These are phyloP conservation scores for Sinocyclocheilus maitianheensis DNA, from an alignment of 2,113 vertebrate species.

Conservation along the genomic window DNA sequence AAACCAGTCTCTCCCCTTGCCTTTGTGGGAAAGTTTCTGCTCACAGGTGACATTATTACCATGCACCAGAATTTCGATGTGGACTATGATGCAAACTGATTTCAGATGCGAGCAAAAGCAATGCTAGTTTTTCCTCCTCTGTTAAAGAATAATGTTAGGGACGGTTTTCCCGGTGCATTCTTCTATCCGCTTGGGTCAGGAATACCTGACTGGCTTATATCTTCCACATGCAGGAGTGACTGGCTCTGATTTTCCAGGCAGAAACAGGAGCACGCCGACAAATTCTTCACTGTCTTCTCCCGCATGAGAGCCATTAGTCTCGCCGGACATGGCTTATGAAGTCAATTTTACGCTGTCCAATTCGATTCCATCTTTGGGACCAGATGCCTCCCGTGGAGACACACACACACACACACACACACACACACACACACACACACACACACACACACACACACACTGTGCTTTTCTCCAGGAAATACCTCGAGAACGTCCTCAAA, in stretches of 20 bases:
- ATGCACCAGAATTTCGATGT: neutral
- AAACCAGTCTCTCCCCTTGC: constrained; percentile 38
- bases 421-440: constrained; percentile 28
- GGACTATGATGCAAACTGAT: neutral
- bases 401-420: constrained; percentile 33
- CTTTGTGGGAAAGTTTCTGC: constrained; percentile 59
- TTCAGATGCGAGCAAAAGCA: neutral
- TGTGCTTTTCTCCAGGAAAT: constrained; percentile 29
- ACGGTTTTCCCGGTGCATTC: constrained; percentile 67
- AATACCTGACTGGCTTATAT: constrained; percentile 81
- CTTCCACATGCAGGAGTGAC: constrained; percentile 73
- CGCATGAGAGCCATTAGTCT: constrained; percentile 72
- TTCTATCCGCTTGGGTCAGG: constrained; percentile 68
- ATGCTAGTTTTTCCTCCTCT: constrained; percentile 1
- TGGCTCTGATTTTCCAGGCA: constrained; percentile 68
- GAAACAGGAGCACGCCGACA: constrained; percentile 73
- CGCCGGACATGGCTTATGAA: constrained; percentile 74
- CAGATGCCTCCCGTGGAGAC: constrained; percentile 70
- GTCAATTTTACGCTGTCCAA: constrained; percentile 78
- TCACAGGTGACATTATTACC: constrained; percentile 18
- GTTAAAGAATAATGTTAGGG: constrained; percentile 15
- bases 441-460: constrained; percentile 31
- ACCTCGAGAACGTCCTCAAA: constrained; percentile 62
- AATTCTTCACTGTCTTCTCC: constrained; percentile 71
- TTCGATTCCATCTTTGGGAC: constrained; percentile 71